Conservation (phyloP, 2,888 invertebrate genomes). For the Poecilobothrus nobilitatus region DNA sequence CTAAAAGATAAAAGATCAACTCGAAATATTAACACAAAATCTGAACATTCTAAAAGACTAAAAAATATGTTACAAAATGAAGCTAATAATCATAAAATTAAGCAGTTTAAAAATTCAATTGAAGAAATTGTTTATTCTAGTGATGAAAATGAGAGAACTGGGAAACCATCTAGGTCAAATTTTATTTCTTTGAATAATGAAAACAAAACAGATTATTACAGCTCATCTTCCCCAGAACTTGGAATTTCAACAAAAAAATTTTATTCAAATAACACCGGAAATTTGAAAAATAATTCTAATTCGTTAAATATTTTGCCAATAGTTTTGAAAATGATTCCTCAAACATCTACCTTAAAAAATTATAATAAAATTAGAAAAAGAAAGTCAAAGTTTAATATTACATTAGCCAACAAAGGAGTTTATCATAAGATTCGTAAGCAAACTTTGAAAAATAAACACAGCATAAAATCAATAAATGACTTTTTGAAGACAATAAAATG, state of each 20-base stretch:
- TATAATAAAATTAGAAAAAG: conserved; percentile 15
- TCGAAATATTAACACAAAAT: no score
- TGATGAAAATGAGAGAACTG: not conserved
- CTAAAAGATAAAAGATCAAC: no score
- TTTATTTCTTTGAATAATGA: not conserved
- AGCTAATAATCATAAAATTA: not conserved
- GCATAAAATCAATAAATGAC: conserved; percentile 24
- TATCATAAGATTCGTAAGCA: conserved; percentile 33
- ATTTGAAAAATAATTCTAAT: not conserved
- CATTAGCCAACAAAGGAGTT: conserved; percentile 36
- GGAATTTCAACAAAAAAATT: not conserved
- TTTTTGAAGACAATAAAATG: conserved; percentile 33
- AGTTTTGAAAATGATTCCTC: not conserved
- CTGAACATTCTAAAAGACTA: not conserved
- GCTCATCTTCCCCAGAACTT: not conserved
- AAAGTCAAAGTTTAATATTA: conserved; percentile 13
- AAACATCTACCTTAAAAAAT: conserved; percentile 13
- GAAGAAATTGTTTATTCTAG: not conserved
- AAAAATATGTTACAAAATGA: not conserved
- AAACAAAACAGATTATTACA: not conserved
- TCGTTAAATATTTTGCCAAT: not conserved
- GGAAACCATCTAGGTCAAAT: not conserved
- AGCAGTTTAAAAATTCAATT: not conserved
- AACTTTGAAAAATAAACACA: conserved; percentile 15
- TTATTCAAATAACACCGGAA: not conserved